Percentiles rank a stretch among this genome's conserved stretches.
Evolutionary conservation across 2,113 vertebrate species (phyloP).

Genomic region (Corvus cornix): DNA sequence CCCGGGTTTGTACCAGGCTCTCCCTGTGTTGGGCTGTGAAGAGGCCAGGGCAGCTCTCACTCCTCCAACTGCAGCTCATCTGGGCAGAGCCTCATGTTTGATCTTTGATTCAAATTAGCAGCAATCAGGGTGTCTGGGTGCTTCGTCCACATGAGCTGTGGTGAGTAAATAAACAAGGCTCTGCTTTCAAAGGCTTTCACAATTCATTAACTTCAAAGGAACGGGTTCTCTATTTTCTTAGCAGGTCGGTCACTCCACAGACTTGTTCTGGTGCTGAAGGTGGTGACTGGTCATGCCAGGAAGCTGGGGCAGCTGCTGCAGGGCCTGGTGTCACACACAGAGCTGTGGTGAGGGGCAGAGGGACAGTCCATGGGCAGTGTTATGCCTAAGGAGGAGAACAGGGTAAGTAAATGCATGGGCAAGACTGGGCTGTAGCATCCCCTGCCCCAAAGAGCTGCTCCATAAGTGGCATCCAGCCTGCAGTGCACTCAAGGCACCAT

Average conservation of each 20-base stretch:
- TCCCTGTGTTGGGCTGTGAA: rapidly evolving
- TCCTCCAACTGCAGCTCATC: neutral
- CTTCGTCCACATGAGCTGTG: constrained; percentile 29
- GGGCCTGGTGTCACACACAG: neutral
- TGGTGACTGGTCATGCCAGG: neutral
- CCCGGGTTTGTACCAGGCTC: neutral
- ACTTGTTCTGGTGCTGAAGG: neutral
- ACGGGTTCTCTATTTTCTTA: constrained; percentile 19
- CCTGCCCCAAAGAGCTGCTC: neutral
- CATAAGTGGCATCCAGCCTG: neutral
- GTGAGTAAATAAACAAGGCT: constrained; percentile 62
- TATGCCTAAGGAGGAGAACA: neutral
- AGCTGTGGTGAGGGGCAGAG: neutral
- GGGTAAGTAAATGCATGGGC: neutral
- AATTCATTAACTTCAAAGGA: constrained; percentile 66
- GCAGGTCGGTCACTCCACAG: neutral
- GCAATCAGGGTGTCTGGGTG: neutral
- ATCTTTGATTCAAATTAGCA: constrained; percentile 38
- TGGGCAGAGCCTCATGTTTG: neutral
- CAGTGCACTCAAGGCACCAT: rapidly evolving
- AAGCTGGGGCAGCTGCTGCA: neutral
- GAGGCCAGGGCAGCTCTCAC: neutral
- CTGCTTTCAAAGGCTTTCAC: constrained; percentile 65
- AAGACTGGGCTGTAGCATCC: neutral
- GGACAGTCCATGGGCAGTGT: rapidly evolving